Percentiles rank a stretch among this genome's conserved stretches.
These are phyloP conservation scores for Drosophila paulistorum DNA, from an alignment of 1,140 invertebrate species.

Conservation along the genomic window DNA sequence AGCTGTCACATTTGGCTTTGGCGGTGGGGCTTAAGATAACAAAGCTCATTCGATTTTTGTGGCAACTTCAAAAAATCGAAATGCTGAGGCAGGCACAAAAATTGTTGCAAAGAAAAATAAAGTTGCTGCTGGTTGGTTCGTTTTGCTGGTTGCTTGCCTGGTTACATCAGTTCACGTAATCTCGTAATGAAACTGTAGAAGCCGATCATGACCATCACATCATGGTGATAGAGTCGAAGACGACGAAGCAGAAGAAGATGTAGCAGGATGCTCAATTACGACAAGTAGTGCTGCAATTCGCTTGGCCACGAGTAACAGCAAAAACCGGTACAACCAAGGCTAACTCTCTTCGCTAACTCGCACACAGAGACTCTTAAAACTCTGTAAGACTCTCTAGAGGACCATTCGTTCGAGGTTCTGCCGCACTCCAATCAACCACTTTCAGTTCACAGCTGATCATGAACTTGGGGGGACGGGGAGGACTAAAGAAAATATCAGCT, in stretches of 20 bases:
- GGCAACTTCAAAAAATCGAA: constrained; percentile 58
- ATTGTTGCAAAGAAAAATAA: constrained; percentile 14
- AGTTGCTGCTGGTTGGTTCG: constrained; percentile 30
- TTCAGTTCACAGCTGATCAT: constrained; percentile 78
- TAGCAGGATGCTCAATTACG: constrained; percentile 71
- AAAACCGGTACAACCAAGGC: constrained; percentile 61
- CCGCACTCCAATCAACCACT: constrained; percentile 67
- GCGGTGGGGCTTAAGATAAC: constrained; percentile 57
- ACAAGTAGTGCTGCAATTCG: constrained; percentile 55
- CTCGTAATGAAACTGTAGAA: constrained; percentile 18
- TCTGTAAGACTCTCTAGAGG: too few relatives aligned
- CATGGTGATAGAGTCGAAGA: background rate
- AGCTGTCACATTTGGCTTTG: constrained; percentile 45
- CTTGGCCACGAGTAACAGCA: constrained; percentile 68
- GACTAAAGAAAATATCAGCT: constrained; percentile 52
- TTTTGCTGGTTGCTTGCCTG: constrained; percentile 42
- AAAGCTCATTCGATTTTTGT: constrained; percentile 41
- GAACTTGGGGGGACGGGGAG: constrained; percentile 54
- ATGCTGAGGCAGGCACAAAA: constrained; percentile 34
- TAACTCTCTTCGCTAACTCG: background rate
- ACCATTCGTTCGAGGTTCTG: constrained; percentile 48
- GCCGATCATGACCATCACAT: constrained; percentile 27
- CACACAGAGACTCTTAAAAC: background rate
- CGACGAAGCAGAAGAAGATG: constrained; percentile 38
- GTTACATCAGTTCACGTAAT: constrained; percentile 68